phyloP scores from a whole-genome alignment of 1,140 invertebrate species.

The Patella vulgata region DNA sequence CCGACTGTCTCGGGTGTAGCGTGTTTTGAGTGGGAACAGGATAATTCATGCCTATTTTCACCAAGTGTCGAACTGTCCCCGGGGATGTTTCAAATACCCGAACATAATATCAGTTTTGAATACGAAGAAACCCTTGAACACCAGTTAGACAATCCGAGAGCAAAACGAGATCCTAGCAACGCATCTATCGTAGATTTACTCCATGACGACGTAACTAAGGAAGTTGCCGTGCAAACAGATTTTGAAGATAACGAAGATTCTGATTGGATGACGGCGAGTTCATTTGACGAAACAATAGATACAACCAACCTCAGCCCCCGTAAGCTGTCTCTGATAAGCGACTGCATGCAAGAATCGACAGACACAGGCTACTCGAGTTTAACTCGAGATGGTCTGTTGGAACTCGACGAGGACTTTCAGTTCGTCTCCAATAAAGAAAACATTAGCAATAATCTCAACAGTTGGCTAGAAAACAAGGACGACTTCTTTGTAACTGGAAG shows the following conservation, averaged over 20 bases:
- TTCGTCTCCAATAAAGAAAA: background rate
- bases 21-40: too few relatives aligned
- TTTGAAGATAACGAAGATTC: slow-evolving; percentile 22
- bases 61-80: slow-evolving; percentile 19
- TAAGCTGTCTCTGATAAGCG: slow-evolving; percentile 17
- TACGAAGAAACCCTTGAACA: slow-evolving; percentile 42
- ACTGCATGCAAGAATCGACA: slow-evolving; percentile 42
- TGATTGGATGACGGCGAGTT: slow-evolving; percentile 10
- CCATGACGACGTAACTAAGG: slow-evolving; percentile 10
- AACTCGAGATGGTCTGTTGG: slow-evolving; percentile 29
- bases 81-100: slow-evolving; percentile 28
- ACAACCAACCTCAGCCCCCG: background rate
- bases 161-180: slow-evolving; percentile 5
- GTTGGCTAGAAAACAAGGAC: background rate
- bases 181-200: slow-evolving; percentile 34
- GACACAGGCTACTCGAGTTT: slow-evolving; percentile 50
- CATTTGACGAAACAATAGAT: slow-evolving; percentile 6
- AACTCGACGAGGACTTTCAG: slow-evolving; percentile 25
- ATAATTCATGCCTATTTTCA: too few relatives aligned
- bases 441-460: background rate
- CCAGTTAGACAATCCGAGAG: slow-evolving; percentile 23
- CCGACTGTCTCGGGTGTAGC: too few relatives aligned
- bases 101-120: slow-evolving; percentile 38
- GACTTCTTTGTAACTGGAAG: too few relatives aligned
- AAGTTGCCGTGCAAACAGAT: slow-evolving; percentile 23